phyloP scores from a whole-genome alignment of 2,113 vertebrate species.

The Rousettus leschenaultii region DNA sequence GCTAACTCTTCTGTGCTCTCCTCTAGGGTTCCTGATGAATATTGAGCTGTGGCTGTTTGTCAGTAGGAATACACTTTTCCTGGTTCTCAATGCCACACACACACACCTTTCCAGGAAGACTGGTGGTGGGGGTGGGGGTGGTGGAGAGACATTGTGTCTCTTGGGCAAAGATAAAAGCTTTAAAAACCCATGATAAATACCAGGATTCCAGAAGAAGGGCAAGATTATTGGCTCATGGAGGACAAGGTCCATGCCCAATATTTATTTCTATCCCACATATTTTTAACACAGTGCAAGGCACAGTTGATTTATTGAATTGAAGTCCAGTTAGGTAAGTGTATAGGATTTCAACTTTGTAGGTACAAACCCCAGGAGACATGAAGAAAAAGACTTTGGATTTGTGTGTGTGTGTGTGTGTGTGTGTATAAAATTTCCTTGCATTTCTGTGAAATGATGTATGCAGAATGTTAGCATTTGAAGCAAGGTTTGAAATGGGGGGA shows the following conservation, averaged over 20 bases:
- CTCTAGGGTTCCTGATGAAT: background rate
- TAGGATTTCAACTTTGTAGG: background rate
- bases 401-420: no score
- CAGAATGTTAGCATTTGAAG: slow-evolving; percentile 19
- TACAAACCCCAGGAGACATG: background rate
- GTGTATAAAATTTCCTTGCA: background rate
- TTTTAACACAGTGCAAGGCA: background rate
- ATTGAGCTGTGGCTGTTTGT: background rate
- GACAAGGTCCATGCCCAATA: background rate
- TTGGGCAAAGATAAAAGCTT: background rate
- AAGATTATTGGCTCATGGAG: background rate
- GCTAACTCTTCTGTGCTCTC: background rate
- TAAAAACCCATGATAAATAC: background rate
- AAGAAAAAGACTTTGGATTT: background rate
- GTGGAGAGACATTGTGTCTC: background rate
- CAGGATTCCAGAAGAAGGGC: background rate
- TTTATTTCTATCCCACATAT: background rate
- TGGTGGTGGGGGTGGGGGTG: background rate
- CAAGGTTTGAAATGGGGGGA: background rate
- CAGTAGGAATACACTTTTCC: background rate
- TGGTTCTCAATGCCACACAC: background rate
- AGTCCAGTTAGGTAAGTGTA: background rate
- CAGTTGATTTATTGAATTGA: slow-evolving; percentile 26
- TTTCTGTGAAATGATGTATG: background rate
- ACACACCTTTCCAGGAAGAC: background rate